Conservation (phyloP, 2,113 vertebrate genomes). For the Ellobius talpinus region DNA sequence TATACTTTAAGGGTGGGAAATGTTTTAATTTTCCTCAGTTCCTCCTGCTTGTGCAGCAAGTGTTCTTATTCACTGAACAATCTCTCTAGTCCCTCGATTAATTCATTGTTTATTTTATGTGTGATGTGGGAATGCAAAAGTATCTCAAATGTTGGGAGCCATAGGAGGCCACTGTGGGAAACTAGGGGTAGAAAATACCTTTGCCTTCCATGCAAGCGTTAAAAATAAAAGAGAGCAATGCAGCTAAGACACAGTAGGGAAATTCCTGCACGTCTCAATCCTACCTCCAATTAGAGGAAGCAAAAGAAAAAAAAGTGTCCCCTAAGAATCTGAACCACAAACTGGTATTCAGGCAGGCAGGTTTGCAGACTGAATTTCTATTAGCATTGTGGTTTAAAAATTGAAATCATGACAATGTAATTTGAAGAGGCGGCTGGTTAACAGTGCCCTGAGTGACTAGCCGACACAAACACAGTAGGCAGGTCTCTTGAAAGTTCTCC, state of each 20-base stretch:
- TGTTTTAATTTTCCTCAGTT: not conserved
- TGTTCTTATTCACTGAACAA: not conserved
- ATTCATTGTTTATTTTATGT: not conserved
- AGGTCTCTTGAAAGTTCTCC: not conserved
- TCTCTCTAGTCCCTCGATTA: not conserved
- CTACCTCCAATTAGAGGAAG: slow-evolving; percentile 25
- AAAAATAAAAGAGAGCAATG: slow-evolving; percentile 5
- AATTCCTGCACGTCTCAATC: not conserved
- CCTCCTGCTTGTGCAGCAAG: not conserved
- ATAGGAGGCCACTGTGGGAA: not conserved
- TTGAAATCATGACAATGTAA: slow-evolving; percentile 38
- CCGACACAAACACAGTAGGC: not conserved
- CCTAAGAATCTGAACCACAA: not conserved
- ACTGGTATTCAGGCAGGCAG: slow-evolving; percentile 19
- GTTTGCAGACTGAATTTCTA: slow-evolving; percentile 57
- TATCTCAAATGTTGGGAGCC: not conserved
- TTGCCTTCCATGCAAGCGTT: not conserved
- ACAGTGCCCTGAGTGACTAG: not conserved
- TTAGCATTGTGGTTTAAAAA: slow-evolving; percentile 19
- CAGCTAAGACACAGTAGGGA: not conserved
- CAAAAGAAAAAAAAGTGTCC: slow-evolving; percentile 6
- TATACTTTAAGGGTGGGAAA: not conserved
- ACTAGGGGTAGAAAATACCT: not conserved
- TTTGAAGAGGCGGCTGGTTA: slow-evolving; percentile 24
- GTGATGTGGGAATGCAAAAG: not conserved